These are phyloP conservation scores for Ormyrus thymus DNA, from an alignment of 2,888 invertebrate genomes.

Conservation along the genomic window DNA sequence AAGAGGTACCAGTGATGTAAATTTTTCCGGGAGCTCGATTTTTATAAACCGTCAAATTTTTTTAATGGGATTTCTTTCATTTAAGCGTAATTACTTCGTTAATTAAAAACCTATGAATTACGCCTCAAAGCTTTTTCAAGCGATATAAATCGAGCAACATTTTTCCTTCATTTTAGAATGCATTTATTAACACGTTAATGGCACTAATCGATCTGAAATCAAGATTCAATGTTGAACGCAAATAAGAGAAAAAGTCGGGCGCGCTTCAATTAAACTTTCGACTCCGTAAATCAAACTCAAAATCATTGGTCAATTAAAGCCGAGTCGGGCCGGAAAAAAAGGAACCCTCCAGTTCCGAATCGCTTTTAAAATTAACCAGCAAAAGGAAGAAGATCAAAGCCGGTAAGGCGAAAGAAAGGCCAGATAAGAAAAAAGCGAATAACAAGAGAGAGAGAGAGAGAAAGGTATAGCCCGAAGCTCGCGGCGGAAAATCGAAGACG, in stretches of 20 bases:
- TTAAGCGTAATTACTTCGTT: too few species aligned
- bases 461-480: neutral
- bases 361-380: slow-evolving; percentile 47
- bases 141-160: too few species aligned
- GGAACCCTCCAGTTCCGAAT: neutral
- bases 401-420: slow-evolving; percentile 13
- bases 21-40: neutral
- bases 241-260: neutral
- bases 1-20: too few species aligned
- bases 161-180: too few species aligned
- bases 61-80: too few species aligned
- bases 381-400: slow-evolving; percentile 45
- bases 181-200: too few species aligned
- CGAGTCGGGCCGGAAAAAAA: slow-evolving; percentile 1
- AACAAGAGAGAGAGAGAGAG: slow-evolving; percentile 13
- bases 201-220: neutral
- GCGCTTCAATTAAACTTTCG: slow-evolving; percentile 1
- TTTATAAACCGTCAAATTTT: neutral
- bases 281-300: slow-evolving; percentile 23
- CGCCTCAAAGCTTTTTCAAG: too few species aligned
- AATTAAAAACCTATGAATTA: too few species aligned
- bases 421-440: slow-evolving; percentile 5
- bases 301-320: slow-evolving; percentile 26
- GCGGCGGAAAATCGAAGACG: slow-evolving; percentile 35
- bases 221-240: slow-evolving; percentile 3